Base-by-base conservation (phyloP, 2,113 vertebrate species). In the Hypanus sabinus region DNA sequence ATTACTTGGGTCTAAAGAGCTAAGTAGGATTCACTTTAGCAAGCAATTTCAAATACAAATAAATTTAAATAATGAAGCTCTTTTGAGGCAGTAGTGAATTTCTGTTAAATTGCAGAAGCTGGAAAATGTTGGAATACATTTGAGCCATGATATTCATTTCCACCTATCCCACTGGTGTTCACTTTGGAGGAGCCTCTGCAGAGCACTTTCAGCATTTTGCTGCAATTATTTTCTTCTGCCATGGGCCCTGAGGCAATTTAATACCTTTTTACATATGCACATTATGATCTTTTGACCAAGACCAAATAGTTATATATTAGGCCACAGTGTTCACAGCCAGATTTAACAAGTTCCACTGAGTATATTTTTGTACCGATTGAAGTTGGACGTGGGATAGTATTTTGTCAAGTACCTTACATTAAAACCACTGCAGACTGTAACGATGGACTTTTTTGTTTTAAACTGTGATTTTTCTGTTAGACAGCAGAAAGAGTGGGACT, bases 231-330 rank as follows among this genome's bases (percentile, higher is more conserved):
- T 98, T 98, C 98, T 98, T 98, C 97, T 97, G 96, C 97, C 97
- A 98, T 98, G 97, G 96, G 96, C 98, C 98, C 98, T 98, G 97
- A 96, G 98, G 98, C 98, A 98, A 97, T 97, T 97, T 96, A 96
- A 96, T 97, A 98, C 98, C 98, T 99, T 99, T 99, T 99, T 98
- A 99, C 98, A 99, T 99, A 99, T 99, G 98, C 99, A 99, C 98
- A 97, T 97, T 97, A 97, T 98, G 98, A 98, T 98, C 98, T 98
- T 98, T 98, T 98, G 98, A 98, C 98, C 98, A 98, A 96, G 96
- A 96, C 96, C 96, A 98, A 96, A 96, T 97, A 97, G 97, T 97
- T 97, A 96, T 98, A 97, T 97, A 98, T 98, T 98, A 98, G 97
- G 97, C 96, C 95, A 96, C 96, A 95, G 96, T 96, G 96, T 96